Evolutionary conservation across 1,140 invertebrate species (phyloP), one percentile per base, ranked within the genome.

Genomic region (Hypsibius dujardini): DNA sequence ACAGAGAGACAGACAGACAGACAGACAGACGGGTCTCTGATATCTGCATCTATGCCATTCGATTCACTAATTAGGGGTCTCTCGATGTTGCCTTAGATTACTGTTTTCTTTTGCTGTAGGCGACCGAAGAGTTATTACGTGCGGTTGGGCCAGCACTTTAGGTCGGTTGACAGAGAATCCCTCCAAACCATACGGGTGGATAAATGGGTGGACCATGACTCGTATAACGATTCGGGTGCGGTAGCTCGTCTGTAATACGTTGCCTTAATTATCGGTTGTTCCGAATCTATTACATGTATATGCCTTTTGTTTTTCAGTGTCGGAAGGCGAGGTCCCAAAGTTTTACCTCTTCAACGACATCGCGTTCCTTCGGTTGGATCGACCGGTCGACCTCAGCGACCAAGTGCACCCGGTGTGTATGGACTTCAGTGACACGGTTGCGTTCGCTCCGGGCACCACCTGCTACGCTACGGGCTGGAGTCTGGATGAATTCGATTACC

Each of bases 71-170:
- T n/a, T n/a, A n/a, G n/a, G n/a, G n/a, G n/a, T n/a, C n/a, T n/a
- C n/a, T n/a, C n/a, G n/a, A n/a, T n/a, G n/a, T n/a, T n/a, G n/a
- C n/a, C n/a, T n/a, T n/a, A n/a, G n/a, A n/a, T n/a, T n/a, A n/a
- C n/a, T n/a, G n/a, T n/a, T n/a, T n/a, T n/a, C n/a, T n/a, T n/a
- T n/a, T n/a, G n/a, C n/a, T 14, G 3, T 42, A 67, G 62, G 45
- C 62, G 62, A 67, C 62, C 62, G 42, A 67, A 67, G 42, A 67
- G 62, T 67, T 67, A 67, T 67, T 67, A 67, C 62, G 42, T 67
- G 3, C 62, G 62, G 3, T 12, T 67, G 62, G 62, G 62, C 3
- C 62, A 67, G 62, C 62, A 67, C 62, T 67, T 14, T 42, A 12
- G 62, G 62, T 67, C 62, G 7, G 62, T 42, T 7, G 62, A 67